Evolutionary conservation across 2,888 invertebrate species (phyloP), one percentile per base, ranked within the genome.

Genomic region (Acleris cristana): DNA sequence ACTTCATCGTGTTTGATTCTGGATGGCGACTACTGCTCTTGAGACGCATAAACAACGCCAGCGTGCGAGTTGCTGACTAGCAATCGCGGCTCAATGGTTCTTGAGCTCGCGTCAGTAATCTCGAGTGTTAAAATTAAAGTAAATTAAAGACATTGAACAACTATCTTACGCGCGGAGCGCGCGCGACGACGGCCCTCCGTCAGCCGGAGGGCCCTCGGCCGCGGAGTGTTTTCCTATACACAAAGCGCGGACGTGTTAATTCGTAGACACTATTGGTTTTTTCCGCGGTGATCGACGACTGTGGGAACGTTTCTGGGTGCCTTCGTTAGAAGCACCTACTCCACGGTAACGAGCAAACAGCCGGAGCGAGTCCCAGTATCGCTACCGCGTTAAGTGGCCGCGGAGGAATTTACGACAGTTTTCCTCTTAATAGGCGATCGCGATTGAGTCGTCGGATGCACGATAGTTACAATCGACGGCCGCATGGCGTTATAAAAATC

Each of bases 191-290:
- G 85, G 85, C 90, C 80, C 90, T 89, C 81, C 83, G 88, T 90
- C 92, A 90, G 83, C 80, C 86, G 80, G 84, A 92, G 92, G 77
- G 91, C 90, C 80, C 92, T 91, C 85, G 77, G 82, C 86, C 84
- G 80, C 87, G 84, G 86, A 91, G 90, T 91, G 92, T 92, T 92
- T 92, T 92, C 89, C 83, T 90, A 90, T 87, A 90, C 87, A 89
- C 88, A 88, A 83, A 85, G 84, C 83, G 79, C 86, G 83, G 90
- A 92, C 91, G 92, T 92, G 92, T 92, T 92, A 92, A 92, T 92
- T 92, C 90, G 85, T 91, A 91, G 92, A 90, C 86, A 90, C 86
- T 88, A 86, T 85, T 86, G 86, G 89, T 91, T 87, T 91, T 91
- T 88, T 89, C 87, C 81, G 86, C 83, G 78, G 86, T 87, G 89